Percentiles rank a stretch among this genome's conserved stretches.
phyloP scores from a whole-genome alignment of 2,888 invertebrate species.

The Entomobrya proxima region DNA sequence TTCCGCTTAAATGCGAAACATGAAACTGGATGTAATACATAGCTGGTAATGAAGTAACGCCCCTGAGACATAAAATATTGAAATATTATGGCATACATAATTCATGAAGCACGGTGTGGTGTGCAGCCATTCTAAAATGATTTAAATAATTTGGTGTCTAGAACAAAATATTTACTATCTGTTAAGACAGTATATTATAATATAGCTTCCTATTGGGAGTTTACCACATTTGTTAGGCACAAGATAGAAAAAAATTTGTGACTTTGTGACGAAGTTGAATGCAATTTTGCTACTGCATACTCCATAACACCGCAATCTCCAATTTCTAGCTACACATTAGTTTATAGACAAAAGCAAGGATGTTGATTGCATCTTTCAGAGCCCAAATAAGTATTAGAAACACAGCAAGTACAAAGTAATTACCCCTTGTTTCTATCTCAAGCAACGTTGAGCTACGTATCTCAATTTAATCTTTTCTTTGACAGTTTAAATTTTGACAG shows the following conservation, averaged over 20 bases:
- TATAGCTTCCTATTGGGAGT: background rate
- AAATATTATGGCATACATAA: conserved; percentile 52
- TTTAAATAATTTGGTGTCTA: background rate
- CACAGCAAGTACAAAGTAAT: conserved; percentile 19
- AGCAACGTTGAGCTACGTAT: background rate
- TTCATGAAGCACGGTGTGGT: conserved; percentile 31
- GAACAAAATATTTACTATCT: conserved; percentile 6
- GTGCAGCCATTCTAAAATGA: conserved; percentile 24
- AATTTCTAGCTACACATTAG: background rate
- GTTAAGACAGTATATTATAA: background rate
- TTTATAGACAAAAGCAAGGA: background rate
- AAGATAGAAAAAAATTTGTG: background rate
- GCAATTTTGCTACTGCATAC: conserved; percentile 2
- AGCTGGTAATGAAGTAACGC: conserved; percentile 60
- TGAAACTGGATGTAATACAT: conserved; percentile 50
- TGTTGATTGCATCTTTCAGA: conserved; percentile 25
- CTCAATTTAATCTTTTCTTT: conserved; percentile 18
- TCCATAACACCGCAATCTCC: background rate
- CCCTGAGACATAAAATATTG: conserved; percentile 55
- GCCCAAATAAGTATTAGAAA: conserved; percentile 42
- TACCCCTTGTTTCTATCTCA: conserved; percentile 14
- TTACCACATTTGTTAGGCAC: background rate
- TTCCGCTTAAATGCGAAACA: conserved; percentile 17
- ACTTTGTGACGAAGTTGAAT: background rate
- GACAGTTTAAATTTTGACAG: conserved; percentile 42